Conservation (phyloP, 2,797 vertebrate species). For the Lepilemur septentrionalis region DNA sequence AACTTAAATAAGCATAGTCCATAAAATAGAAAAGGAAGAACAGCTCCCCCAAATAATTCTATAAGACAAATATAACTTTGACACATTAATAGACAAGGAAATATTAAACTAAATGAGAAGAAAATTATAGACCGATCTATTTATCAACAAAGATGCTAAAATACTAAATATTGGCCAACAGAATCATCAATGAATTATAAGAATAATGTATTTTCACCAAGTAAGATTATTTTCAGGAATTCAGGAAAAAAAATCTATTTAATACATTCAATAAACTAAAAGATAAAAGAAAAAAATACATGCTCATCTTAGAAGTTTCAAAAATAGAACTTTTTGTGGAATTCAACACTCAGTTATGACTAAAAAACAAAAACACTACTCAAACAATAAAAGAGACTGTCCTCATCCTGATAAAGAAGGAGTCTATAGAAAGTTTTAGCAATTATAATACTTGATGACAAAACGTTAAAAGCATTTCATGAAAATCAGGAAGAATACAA, state of each 20-base stretch:
- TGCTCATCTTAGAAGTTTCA: background rate
- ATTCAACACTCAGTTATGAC: background rate
- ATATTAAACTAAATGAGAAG: background rate
- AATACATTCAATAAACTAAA: background rate
- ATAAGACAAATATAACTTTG: background rate
- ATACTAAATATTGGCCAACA: background rate
- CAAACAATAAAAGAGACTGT: background rate
- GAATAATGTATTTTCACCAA: background rate
- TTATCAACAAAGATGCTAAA: background rate
- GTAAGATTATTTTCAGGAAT: constrained; percentile 19
- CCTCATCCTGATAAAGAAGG: background rate
- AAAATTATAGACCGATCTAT: background rate
- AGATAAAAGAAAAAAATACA: background rate
- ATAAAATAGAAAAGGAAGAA: background rate
- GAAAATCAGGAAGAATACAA: background rate
- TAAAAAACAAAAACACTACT: background rate
- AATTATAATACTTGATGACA: background rate
- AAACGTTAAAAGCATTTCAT: constrained; percentile 1
- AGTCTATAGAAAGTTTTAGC: background rate
- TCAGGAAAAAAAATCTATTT: background rate
- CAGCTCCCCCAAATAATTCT: background rate
- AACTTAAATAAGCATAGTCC: background rate
- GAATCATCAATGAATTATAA: background rate
- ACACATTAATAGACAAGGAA: background rate
- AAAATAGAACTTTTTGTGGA: background rate